Evolutionary conservation across 2,113 vertebrate species (phyloP).

Genomic region (Litocranius walleri): DNA sequence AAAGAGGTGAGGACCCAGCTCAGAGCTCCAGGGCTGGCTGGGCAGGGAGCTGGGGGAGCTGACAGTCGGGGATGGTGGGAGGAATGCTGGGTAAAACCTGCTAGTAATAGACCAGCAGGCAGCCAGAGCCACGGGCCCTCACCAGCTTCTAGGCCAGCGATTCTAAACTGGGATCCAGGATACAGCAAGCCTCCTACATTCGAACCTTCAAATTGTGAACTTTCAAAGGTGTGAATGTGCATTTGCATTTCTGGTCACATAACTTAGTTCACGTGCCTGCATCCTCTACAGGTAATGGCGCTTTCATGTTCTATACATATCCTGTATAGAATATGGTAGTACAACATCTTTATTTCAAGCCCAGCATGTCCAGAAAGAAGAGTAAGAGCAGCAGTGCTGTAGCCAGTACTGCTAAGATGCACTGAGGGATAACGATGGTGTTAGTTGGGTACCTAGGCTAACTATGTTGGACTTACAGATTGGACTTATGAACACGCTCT

Average conservation of each 20-base stretch:
- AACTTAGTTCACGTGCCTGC: neutral
- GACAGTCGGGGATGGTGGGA: neutral
- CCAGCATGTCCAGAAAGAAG: neutral
- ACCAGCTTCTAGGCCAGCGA: neutral
- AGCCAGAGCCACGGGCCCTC: accelerated
- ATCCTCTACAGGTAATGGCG: neutral
- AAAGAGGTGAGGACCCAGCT: neutral
- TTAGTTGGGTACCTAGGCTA: neutral
- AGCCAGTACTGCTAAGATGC: neutral
- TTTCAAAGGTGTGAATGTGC: neutral
- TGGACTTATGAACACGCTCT: neutral
- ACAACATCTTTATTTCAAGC: neutral
- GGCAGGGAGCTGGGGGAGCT: neutral
- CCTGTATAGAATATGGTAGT: neutral
- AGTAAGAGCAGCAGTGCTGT: neutral
- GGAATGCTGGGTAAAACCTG: neutral
- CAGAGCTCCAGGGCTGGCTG: neutral
- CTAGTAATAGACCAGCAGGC: neutral
- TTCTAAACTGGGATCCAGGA: neutral
- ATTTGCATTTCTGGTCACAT: neutral
- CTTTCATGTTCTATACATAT: neutral
- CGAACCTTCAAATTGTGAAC: neutral
- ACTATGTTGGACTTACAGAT: neutral
- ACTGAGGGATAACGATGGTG: neutral
- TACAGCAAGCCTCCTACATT: neutral